phyloP scores from a whole-genome alignment of 2,797 vertebrate species.

The Myotis findleyi region DNA sequence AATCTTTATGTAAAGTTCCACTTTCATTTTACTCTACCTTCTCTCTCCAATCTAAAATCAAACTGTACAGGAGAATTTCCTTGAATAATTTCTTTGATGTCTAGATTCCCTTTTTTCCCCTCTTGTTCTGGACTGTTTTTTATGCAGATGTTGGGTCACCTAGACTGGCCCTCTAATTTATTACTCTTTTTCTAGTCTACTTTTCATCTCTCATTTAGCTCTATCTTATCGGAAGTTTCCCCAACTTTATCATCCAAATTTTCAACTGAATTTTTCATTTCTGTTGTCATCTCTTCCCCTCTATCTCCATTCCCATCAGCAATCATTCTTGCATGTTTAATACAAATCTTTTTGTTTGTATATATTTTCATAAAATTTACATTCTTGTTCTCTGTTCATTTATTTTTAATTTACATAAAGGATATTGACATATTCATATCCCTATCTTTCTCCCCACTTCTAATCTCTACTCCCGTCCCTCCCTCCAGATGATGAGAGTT shows the following conservation, averaged over 20 bases:
- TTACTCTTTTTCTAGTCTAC: neutral
- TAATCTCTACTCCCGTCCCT: neutral
- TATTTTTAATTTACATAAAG: constrained; percentile 19
- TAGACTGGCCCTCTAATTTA: neutral
- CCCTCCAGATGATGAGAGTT: constrained; percentile 7
- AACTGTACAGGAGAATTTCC: neutral
- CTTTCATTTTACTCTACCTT: neutral
- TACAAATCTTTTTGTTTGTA: neutral
- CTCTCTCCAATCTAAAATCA: neutral
- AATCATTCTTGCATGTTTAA: constrained; percentile 13
- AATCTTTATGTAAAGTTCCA: neutral
- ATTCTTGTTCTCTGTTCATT: neutral
- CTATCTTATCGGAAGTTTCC: neutral
- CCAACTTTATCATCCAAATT: neutral
- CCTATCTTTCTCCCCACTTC: neutral
- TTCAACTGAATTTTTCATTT: constrained; percentile 45
- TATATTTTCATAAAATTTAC: constrained; percentile 15
- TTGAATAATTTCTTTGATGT: constrained; percentile 3
- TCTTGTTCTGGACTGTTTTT: neutral
- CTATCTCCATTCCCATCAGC: neutral
- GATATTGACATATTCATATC: neutral
- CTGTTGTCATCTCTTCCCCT: neutral
- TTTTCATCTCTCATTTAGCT: neutral
- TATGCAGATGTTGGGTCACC: neutral
- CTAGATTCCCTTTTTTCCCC: neutral